Conservation (phyloP, 2,888 invertebrate species). For the Gymnosoma rotundatum region DNA sequence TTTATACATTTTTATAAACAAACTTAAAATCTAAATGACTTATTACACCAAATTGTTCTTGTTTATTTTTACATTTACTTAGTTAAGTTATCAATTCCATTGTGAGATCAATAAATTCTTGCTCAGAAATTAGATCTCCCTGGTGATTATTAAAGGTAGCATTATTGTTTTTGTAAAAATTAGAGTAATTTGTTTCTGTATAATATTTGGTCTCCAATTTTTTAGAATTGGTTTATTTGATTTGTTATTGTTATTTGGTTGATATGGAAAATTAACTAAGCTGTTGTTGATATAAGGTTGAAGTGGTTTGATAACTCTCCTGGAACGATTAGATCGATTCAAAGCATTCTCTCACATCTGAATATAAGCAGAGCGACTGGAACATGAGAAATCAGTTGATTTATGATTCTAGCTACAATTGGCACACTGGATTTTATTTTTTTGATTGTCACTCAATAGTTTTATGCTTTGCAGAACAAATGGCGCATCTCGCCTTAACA, state of each 20-base stretch:
- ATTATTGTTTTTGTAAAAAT: too few species aligned
- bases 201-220: neutral
- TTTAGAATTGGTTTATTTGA: neutral
- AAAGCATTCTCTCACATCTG: neutral
- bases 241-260: neutral
- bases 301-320: neutral
- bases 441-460: too few species aligned
- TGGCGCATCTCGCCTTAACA: too few species aligned
- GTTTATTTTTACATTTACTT: neutral
- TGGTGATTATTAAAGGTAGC: too few species aligned
- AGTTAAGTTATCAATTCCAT: slow-evolving; percentile 20
- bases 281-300: neutral
- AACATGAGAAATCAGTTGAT: too few species aligned
- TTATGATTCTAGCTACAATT: too few species aligned
- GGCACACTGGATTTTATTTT: too few species aligned
- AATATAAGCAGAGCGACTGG: too few species aligned
- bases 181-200: too few species aligned
- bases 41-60: slow-evolving; percentile 19
- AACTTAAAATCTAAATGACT: slow-evolving; percentile 25
- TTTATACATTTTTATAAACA: slow-evolving; percentile 22
- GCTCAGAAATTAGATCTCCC: too few species aligned
- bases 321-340: too few species aligned
- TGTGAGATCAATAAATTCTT: slow-evolving; percentile 24
- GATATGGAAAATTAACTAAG: neutral
- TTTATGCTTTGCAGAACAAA: too few species aligned